These are phyloP conservation scores for Morphnarchus princeps DNA, from an alignment of 2,113 vertebrate genomes.

Conservation along the genomic window DNA sequence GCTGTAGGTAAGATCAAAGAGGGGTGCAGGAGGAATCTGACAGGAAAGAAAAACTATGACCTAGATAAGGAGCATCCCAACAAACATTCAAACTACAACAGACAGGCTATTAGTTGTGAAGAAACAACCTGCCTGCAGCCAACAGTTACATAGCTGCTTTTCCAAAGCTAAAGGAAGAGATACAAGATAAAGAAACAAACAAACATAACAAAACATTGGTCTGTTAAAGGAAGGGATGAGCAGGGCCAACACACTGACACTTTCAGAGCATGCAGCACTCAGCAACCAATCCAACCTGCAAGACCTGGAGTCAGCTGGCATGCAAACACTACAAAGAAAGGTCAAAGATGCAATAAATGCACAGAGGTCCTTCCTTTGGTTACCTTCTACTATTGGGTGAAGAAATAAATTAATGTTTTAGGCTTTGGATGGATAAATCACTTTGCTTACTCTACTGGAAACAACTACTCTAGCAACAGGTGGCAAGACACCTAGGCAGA, in stretches of 20 bases:
- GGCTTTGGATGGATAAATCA: not conserved
- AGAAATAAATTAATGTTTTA: not conserved
- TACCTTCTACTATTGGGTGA: not conserved
- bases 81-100: not conserved
- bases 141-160: not conserved
- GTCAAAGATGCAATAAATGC: not conserved
- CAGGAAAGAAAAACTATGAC: not conserved
- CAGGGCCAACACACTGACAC: not conserved
- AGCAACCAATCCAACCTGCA: not conserved
- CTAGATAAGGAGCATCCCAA: not conserved
- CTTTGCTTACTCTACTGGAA: not conserved
- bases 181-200: not conserved
- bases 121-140: not conserved
- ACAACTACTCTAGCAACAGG: not conserved
- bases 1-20: not conserved
- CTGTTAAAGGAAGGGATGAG: not conserved
- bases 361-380: not conserved
- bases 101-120: not conserved
- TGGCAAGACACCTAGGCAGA: not conserved
- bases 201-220: not conserved
- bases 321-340: not conserved
- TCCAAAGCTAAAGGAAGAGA: not conserved
- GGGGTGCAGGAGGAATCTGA: not conserved
- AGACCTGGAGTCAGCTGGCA: not conserved
- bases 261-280: not conserved